Percentiles rank a stretch among this genome's conserved stretches.
phyloP scores from a whole-genome alignment of 2,113 vertebrate species.

The Ptychochromis oligacanthus region DNA sequence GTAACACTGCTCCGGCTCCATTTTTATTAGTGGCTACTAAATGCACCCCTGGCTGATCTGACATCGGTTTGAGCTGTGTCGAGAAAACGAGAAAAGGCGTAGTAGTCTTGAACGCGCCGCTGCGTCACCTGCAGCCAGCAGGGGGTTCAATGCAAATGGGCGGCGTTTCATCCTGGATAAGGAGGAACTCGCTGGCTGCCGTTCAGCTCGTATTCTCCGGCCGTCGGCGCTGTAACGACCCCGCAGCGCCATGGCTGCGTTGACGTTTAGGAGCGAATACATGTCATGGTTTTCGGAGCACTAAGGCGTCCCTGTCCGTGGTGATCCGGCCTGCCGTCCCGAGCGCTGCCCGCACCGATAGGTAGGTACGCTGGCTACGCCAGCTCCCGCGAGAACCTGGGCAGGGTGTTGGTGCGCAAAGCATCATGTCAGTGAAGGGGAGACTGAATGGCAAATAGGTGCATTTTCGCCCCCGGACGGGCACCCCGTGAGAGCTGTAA shows the following conservation, averaged over 20 bases:
- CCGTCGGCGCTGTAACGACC: background rate
- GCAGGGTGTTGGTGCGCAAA: slow-evolving; percentile 32
- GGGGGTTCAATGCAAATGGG: slow-evolving; percentile 50
- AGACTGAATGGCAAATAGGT: background rate
- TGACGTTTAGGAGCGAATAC: background rate
- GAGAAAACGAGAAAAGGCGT: background rate
- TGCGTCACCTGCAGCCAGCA: slow-evolving; percentile 55
- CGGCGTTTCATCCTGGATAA: slow-evolving; percentile 36
- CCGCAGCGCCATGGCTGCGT: slow-evolving; percentile 13
- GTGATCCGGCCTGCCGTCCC: slow-evolving; percentile 42
- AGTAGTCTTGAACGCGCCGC: slow-evolving; percentile 58
- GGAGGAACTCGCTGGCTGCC: background rate
- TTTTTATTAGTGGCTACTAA: background rate
- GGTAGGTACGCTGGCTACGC: slow-evolving; percentile 48
- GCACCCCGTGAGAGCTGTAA: background rate
- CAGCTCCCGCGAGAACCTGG: slow-evolving; percentile 4
- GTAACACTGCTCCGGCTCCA: background rate
- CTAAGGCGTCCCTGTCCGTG: slow-evolving; percentile 11
- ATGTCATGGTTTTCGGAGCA: slow-evolving; percentile 14
- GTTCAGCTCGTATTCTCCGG: background rate
- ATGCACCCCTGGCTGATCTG: no score
- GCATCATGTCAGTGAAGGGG: slow-evolving; percentile 12
- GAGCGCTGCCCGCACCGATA: slow-evolving; percentile 19
- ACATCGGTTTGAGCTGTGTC: no score
- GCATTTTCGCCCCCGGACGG: background rate